These are phyloP conservation scores for Esox masquinongy DNA, from an alignment of 2,797 vertebrate genomes.

Conservation along the genomic window DNA sequence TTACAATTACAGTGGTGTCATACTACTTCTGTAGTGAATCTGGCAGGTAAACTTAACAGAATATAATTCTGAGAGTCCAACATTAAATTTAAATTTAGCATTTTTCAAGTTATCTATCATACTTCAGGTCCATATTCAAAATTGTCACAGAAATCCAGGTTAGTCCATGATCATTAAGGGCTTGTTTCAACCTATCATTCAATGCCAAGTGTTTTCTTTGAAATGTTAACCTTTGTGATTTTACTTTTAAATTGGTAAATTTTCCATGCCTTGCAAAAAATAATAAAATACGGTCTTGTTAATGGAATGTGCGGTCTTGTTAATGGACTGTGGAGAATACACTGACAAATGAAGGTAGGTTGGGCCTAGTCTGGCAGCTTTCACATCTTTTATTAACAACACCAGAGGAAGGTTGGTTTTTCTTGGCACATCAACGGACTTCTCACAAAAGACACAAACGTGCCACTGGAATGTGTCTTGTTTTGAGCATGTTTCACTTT, in stretches of 20 bases:
- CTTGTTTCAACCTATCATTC: no score
- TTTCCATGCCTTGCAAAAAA: not conserved
- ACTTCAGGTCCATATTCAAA: no score
- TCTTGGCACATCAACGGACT: slow-evolving; percentile 44
- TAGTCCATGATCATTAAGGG: no score
- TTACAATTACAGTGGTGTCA: not conserved
- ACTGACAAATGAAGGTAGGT: not conserved
- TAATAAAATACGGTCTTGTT: no score
- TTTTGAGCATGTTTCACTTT: slow-evolving; percentile 44
- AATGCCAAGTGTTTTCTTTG: no score
- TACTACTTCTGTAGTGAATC: not conserved
- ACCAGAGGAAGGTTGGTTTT: slow-evolving; percentile 35
- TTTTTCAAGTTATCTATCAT: no score
- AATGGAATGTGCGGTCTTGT: no score
- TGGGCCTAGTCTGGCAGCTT: slow-evolving; percentile 5
- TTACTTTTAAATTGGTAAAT: not conserved
- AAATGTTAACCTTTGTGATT: not conserved
- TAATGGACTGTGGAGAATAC: no score
- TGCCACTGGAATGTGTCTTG: slow-evolving; percentile 44
- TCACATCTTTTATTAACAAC: slow-evolving; percentile 49
- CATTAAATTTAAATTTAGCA: no score
- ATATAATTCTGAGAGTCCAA: no score
- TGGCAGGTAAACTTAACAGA: no score
- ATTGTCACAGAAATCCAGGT: no score
- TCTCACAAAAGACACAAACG: slow-evolving; percentile 39